Conservation (phyloP, 2,113 vertebrate genomes). For the Hydrochoerus hydrochaeris region DNA sequence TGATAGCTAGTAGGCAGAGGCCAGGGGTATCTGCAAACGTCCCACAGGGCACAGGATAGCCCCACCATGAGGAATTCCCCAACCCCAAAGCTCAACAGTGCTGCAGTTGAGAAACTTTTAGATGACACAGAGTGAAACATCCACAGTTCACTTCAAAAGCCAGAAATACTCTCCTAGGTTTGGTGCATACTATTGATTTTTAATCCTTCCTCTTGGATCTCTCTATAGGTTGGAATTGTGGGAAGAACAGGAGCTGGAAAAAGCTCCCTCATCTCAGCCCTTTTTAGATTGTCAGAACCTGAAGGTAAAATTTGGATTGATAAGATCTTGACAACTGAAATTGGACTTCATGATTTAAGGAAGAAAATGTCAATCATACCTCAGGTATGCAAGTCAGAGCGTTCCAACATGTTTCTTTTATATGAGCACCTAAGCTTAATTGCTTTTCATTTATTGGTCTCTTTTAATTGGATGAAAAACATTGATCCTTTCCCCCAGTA, state of each 20-base stretch:
- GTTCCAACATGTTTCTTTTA: neutral
- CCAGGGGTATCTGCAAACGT: rapidly evolving
- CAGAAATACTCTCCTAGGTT: neutral
- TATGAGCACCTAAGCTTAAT: neutral
- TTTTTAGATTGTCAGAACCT: conserved; percentile 95
- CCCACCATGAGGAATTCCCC: neutral
- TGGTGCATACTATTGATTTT: neutral
- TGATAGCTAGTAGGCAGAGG: neutral
- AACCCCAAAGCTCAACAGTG: neutral
- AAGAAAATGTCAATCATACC: conserved; percentile 99
- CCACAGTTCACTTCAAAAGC: neutral
- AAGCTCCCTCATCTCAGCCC: conserved; percentile 95
- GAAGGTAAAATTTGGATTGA: conserved; percentile 96
- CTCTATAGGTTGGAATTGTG: conserved; percentile 93
- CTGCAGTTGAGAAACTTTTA: neutral
- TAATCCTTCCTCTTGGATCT: conserved; percentile 46
- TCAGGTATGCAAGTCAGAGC: conserved; percentile 88
- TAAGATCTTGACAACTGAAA: conserved; percentile 91
- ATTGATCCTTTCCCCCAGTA: neutral
- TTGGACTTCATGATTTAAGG: conserved; percentile 95
- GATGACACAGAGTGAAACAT: neutral
- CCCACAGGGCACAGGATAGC: no score
- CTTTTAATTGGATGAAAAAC: conserved; percentile 9
- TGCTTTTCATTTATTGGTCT: conserved; percentile 56
- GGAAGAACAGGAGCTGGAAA: conserved; percentile 97